Evolutionary conservation across 2,888 invertebrate species (phyloP), one percentile per base, ranked within the genome.

Genomic region (Pyrocoelia pectoralis): DNA sequence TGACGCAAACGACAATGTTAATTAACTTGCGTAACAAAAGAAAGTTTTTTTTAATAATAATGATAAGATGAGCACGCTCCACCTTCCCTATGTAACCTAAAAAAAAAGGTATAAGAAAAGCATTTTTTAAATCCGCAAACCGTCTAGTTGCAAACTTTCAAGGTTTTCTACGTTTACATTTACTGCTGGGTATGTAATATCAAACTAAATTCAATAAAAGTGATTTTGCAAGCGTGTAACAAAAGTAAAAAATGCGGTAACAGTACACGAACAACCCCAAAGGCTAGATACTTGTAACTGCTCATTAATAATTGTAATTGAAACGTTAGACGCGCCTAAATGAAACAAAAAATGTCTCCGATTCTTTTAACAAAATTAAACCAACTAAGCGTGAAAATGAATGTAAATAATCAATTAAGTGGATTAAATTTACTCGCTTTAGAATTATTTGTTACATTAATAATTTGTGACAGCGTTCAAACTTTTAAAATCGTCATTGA

Each of bases 131-230:
- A n/a, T n/a, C n/a, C n/a, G n/a, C n/a, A n/a, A n/a, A n/a, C n/a
- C 24, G 24, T 5, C 6, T 24, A 33, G 2, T 33, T 33, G 41
- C 15, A 43, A 15, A 43, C 41, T 43, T 43, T 43, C 41, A 43
- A 43, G 41, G 41, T 15, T 43, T 43, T 9, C 41, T 43, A 43
- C 13, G 15, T 43, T 43, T 43, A 43, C 41, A 43, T 43, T 43
- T 43, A 43, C 41, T 43, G 8, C 8, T 15, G 2, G 41, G 41
- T 43, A 8, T 43, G 41, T 43, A 43, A 43, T 43, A 14, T 43
- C 41, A 43, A 33, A 33, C 33, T n/a, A 33, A 33, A 33, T n/a
- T 8, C 8, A 33, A n/a, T 33, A 24, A n/a, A n/a, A 24, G 24
- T 33, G 33, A n/a, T 33, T 33, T 43, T 43, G 15, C 41, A 15